Evolutionary conservation across 2,888 invertebrate genomes (phyloP).

Genomic region (Lepidonotus clava): DNA sequence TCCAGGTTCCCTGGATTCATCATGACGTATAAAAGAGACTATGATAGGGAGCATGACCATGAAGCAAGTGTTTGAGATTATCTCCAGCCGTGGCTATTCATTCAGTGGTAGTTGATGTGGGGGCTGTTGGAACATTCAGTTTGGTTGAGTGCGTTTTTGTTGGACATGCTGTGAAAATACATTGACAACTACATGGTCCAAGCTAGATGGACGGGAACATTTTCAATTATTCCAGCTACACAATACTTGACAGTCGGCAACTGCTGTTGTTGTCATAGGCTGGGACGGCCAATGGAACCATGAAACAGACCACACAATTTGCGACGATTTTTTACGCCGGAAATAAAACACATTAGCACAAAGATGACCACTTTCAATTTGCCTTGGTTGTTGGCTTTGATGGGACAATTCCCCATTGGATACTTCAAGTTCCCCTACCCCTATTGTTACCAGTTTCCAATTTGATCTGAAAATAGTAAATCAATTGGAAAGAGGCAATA

Average conservation of each 20-base stretch:
- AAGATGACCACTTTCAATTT: slow-evolving; percentile 2
- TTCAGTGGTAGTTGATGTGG: neutral
- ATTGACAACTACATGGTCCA: slow-evolving; percentile 16
- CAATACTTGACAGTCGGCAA: neutral
- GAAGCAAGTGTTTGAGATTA: slow-evolving; percentile 14
- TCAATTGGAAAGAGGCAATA: no score
- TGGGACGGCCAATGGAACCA: neutral
- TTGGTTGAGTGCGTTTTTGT: slow-evolving; percentile 21
- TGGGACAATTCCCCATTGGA: neutral
- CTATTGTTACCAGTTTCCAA: slow-evolving; percentile 8
- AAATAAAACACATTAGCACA: slow-evolving; percentile 13
- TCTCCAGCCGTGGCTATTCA: neutral
- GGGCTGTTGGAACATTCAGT: slow-evolving; percentile 4
- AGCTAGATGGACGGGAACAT: neutral
- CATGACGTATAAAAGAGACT: neutral
- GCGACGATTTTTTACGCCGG: neutral
- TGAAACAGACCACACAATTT: slow-evolving; percentile 5
- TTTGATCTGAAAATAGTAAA: neutral
- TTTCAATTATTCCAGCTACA: neutral
- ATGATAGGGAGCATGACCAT: neutral
- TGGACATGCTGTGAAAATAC: slow-evolving; percentile 4
- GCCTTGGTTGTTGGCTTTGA: neutral
- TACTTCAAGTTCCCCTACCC: neutral
- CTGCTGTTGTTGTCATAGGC: neutral
- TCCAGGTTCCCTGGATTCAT: neutral